Base-by-base conservation (phyloP, 1,140 invertebrate species). In the Pseudomyrmex flavicornis region DNA sequence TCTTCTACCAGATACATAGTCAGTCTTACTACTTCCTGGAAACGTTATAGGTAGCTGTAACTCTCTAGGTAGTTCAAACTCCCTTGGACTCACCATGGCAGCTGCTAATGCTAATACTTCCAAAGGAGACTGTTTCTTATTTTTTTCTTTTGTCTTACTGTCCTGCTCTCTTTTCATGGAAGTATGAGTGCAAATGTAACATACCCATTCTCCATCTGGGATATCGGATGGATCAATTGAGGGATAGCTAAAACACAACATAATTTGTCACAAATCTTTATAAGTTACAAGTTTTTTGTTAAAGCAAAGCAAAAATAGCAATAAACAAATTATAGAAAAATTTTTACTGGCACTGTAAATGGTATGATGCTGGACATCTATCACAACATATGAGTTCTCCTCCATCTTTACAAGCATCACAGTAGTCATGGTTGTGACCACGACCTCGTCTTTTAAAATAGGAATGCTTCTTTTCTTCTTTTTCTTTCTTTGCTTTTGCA, bases 361-460 rank as follows among this genome's bases (percentile, higher is more conserved):
- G 98, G 95, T 99, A 99, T 52, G 98, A 98, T 52, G 98, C 97
- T 52, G 98, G 98, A 92, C 98, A 99, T 85, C 97, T 96, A 92
- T 99, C 98, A 93, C 99, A 99, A 92, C 98, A 99, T 69, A 99
- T 96, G n/a, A 99, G 94, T 93, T 99, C 98, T 48, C 98, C 98
- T 56, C 98, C 98, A 95, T 99, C 98, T 86, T 97, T 96, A 92
- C 98, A 98, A 62, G 97, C 97, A 94, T 99, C 98, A 93, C 98
- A 99, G 84, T 96, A 97, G 92, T 99, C 98, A 93, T 97, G 97
- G 94, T 99, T 99, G 87, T 98, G 97, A n/a, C 98, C 97, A 91
- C 97, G 96, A 7, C 98, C 98, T 87, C 97, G 97, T 84, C 97
- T 95, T 90, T 97, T 97, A 88, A 97, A 98, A 90, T 98, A 98